Evolutionary conservation across 1,140 invertebrate species (phyloP).

Genomic region (Colletes gigas): DNA sequence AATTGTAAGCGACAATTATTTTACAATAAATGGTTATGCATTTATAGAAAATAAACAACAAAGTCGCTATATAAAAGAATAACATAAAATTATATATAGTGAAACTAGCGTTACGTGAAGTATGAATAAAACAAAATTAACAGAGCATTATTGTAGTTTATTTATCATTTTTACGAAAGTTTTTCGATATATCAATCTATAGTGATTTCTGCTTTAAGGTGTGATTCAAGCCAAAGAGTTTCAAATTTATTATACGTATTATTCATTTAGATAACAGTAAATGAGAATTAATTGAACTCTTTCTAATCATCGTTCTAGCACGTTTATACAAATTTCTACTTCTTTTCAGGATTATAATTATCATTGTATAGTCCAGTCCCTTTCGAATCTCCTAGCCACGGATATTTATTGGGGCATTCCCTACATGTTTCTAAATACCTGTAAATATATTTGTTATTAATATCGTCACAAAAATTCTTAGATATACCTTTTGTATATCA

Average conservation of each 20-base stretch:
- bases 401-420: conserved; percentile 93
- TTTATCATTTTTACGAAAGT: neutral
- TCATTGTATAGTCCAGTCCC: conserved; percentile 90
- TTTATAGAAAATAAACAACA: neutral
- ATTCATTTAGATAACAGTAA: conserved; percentile 50
- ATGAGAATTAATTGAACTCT: conserved; percentile 37
- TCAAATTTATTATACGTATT: conserved; percentile 32
- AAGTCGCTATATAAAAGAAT: neutral
- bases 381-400: conserved; percentile 92
- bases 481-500: neutral
- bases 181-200: neutral
- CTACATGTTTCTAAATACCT: conserved; percentile 94
- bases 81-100: neutral
- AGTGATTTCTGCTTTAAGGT: neutral
- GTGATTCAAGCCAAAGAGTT: neutral
- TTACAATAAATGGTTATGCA: neutral
- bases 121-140: neutral
- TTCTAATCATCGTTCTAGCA: conserved; percentile 51
- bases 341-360: conserved; percentile 89
- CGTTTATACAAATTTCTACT: conserved; percentile 56
- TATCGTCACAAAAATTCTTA: conserved; percentile 8
- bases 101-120: conserved; percentile 3
- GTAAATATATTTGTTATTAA: conserved; percentile 50
- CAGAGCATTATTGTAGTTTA: neutral
- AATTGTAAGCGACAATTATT: neutral